These are phyloP conservation scores for Melopsittacus undulatus DNA, from an alignment of 2,797 vertebrate genomes.

Conservation along the genomic window DNA sequence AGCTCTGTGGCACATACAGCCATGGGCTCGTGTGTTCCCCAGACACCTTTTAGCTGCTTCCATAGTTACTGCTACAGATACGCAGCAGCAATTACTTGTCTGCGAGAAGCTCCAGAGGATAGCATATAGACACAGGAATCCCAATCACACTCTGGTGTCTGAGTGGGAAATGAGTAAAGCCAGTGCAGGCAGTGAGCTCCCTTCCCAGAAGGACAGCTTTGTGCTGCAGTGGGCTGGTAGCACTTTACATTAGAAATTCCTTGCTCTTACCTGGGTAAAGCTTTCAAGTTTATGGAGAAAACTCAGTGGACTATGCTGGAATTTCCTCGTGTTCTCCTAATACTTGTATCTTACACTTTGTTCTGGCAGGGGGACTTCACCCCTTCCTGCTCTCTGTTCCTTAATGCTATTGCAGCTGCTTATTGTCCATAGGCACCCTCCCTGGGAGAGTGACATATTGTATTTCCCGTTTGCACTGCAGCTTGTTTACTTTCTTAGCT, in stretches of 20 bases:
- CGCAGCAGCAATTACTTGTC: accelerated
- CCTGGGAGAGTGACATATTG: not conserved
- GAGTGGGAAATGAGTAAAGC: too few species aligned
- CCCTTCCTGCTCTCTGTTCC: not conserved
- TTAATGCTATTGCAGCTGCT: not conserved
- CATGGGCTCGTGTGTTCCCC: not conserved
- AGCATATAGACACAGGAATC: not conserved
- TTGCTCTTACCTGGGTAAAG: not conserved
- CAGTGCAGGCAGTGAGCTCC: not conserved
- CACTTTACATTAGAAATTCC: not conserved
- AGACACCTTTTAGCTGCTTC: not conserved
- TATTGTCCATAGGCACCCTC: not conserved
- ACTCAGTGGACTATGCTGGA: not conserved
- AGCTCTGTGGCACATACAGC: not conserved
- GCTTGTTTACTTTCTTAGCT: not conserved
- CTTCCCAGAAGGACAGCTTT: not conserved
- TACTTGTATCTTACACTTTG: not conserved
- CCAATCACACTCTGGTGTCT: not conserved
- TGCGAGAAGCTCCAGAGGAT: not conserved
- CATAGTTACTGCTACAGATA: not conserved
- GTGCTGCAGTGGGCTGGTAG: too few species aligned
- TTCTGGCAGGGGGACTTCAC: not conserved
- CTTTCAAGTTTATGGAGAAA: not conserved
- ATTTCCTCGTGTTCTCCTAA: not conserved
- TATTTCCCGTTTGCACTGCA: not conserved